These are phyloP conservation scores for Pristionchus exspectatus DNA, from an alignment of 2,888 invertebrate genomes.

Conservation along the genomic window DNA sequence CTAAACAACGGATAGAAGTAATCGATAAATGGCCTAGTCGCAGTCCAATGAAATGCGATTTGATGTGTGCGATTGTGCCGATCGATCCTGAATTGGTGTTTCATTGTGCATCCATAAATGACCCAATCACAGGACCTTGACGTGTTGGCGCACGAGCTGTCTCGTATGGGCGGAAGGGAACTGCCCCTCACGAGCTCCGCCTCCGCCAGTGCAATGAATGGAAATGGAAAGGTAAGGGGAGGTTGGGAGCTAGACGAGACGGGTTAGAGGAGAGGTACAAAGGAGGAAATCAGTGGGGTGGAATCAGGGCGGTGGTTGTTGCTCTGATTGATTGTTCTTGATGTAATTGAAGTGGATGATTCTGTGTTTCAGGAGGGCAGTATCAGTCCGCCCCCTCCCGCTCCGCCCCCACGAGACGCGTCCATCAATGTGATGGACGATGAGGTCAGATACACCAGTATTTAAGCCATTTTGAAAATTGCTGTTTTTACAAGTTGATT, in stretches of 20 bases:
- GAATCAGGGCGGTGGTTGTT: too few species aligned
- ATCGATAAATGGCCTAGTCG: too few species aligned
- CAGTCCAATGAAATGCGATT: too few species aligned
- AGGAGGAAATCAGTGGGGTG: too few species aligned
- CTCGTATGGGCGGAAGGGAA: conserved; percentile 86
- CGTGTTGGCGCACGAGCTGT: conserved; percentile 94
- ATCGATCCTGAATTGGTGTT: too few species aligned
- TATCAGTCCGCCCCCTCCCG: conserved; percentile 77
- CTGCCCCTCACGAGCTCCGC: conserved; percentile 51
- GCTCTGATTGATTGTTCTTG: too few species aligned
- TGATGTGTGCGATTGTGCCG: too few species aligned
- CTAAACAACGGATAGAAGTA: too few species aligned
- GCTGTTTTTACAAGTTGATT: background rate
- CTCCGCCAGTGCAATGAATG: background rate
- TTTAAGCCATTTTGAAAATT: too few species aligned
- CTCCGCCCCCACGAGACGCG: conserved; percentile 78
- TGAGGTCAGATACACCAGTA: conserved; percentile 26
- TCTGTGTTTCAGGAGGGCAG: conserved; percentile 60
- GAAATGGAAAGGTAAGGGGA: conserved; percentile 36
- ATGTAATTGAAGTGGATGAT: background rate
- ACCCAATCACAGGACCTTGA: conserved; percentile 89
- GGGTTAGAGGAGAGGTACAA: background rate
- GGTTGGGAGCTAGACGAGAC: background rate
- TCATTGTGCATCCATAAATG: background rate
- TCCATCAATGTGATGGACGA: conserved; percentile 68